Percentiles rank a stretch among this genome's conserved stretches.
Conservation (phyloP, 2,888 invertebrate genomes). For the Ormyrus pomaceus region DNA sequence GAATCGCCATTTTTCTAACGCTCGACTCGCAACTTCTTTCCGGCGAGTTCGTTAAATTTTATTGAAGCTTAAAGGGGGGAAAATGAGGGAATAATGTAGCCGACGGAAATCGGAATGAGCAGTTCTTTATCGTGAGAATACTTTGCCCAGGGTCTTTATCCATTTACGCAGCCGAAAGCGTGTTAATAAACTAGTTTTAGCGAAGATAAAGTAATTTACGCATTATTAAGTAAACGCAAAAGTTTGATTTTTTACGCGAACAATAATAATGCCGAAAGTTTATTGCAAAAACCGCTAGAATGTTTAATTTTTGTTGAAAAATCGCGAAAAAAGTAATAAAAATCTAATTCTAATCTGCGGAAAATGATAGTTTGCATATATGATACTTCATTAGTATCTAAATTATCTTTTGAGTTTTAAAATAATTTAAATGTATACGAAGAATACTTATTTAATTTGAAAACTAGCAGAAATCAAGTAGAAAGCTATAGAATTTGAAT, state of each 20-base stretch:
- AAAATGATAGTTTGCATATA: too few relatives aligned
- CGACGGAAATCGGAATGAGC: constrained; percentile 9
- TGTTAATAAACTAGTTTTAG: neutral
- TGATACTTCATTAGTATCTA: too few relatives aligned
- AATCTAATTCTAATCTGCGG: too few relatives aligned
- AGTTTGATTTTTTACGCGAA: too few relatives aligned
- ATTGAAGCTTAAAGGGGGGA: constrained; percentile 14
- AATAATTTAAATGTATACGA: too few relatives aligned
- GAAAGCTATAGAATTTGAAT: too few relatives aligned
- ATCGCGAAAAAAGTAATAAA: neutral
- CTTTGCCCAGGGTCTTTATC: neutral
- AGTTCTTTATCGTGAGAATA: constrained; percentile 46
- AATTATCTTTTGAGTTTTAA: too few relatives aligned
- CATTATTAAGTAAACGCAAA: neutral
- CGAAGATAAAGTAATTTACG: neutral
- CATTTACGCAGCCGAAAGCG: constrained; percentile 3
- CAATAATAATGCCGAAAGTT: too few relatives aligned
- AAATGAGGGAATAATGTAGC: neutral
- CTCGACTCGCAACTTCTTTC: neutral
- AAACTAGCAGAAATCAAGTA: too few relatives aligned
- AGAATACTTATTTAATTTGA: too few relatives aligned
- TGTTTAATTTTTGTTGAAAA: neutral
- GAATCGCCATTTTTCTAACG: constrained; percentile 18
- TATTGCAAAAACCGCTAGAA: too few relatives aligned
- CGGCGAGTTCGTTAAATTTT: constrained; percentile 42